These are phyloP conservation scores for Dipodomys spectabilis DNA, from an alignment of 2,113 vertebrate species.

Conservation along the genomic window DNA sequence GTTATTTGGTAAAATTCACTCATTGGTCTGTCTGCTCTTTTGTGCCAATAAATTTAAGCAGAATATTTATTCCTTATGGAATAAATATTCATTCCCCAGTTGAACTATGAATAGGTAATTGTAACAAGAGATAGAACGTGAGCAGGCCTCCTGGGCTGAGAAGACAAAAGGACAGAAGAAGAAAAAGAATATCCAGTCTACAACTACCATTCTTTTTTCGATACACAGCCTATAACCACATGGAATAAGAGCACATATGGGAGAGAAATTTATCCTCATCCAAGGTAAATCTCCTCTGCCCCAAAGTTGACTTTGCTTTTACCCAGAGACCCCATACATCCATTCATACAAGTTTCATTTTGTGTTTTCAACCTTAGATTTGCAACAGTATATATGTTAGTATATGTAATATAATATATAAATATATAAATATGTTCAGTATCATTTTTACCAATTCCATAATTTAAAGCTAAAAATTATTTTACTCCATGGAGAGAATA, in stretches of 20 bases:
- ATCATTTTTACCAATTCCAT: conserved; percentile 42
- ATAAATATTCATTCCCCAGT: neutral
- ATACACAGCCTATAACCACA: too few relatives aligned
- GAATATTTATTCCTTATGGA: neutral
- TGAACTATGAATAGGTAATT: neutral
- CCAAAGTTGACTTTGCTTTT: conserved; percentile 22
- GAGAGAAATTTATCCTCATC: neutral
- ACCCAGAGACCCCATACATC: conserved; percentile 46
- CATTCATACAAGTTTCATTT: conserved; percentile 58
- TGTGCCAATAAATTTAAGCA: neutral
- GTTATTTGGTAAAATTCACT: neutral
- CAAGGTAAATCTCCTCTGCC: conserved; percentile 43
- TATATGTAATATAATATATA: neutral
- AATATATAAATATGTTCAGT: conserved; percentile 52
- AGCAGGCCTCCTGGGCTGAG: neutral
- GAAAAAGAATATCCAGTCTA: fast-evolving
- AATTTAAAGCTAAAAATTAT: conserved; percentile 21
- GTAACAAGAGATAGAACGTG: neutral
- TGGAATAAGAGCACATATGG: too few relatives aligned
- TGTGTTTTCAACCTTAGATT: conserved; percentile 34
- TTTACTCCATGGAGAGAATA: neutral
- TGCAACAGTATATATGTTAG: too few relatives aligned
- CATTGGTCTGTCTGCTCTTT: neutral
- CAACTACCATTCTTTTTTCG: neutral
- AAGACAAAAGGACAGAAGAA: neutral